Base-by-base conservation (phyloP, 1,140 invertebrate species). In the Sycophaga agraensis region DNA sequence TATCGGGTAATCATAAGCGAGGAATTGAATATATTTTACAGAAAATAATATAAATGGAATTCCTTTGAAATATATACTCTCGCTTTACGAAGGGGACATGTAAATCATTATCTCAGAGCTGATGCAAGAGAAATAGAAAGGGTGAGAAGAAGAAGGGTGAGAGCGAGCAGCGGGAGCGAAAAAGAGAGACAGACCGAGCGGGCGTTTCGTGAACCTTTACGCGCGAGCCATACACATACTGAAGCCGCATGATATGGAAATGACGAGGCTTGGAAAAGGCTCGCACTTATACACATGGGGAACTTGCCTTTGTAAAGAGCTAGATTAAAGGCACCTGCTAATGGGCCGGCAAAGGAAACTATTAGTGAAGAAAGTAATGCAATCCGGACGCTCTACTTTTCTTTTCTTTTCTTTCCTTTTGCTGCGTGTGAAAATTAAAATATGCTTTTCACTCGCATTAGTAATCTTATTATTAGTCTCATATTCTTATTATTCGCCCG, bases 251-350 rank as follows among this genome's bases (percentile, higher is more conserved):
- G 42, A 61, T 61, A 61, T 61, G 50, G 34, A 56, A 50, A 62
- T 62, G 59, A 62, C 21, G 62, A 57, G 48, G 51, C 45, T 45
- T 45, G 48, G 26, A 62, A 62, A 62, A 62, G 59, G 53, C 53
- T 62, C 35, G 43, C 59, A 55, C 59, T 62, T 49, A 42, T 56
- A 35, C 45, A 34, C 45, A 40, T 50, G 35, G 34, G 35, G 45
- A 22, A 42, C 24, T 42, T 26, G 49, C 66, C 69, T 74, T 75
- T 75, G 50, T 50, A 46, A 63, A 59, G 49, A 64, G 67, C 64
- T 75, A 77, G 73, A 76, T 77, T 75, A 77, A 76, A 75, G 70
- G 69, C 73, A 50, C 59, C 40, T 45, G 55, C 62, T 70, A 69
- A 73, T 73, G 73, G 69, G 26, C 65, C 66, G 69, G 72, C 67